Evolutionary conservation across 1,140 invertebrate species (phyloP), one percentile per base, ranked within the genome.

Genomic region (Lordiphosa stackelbergi): DNA sequence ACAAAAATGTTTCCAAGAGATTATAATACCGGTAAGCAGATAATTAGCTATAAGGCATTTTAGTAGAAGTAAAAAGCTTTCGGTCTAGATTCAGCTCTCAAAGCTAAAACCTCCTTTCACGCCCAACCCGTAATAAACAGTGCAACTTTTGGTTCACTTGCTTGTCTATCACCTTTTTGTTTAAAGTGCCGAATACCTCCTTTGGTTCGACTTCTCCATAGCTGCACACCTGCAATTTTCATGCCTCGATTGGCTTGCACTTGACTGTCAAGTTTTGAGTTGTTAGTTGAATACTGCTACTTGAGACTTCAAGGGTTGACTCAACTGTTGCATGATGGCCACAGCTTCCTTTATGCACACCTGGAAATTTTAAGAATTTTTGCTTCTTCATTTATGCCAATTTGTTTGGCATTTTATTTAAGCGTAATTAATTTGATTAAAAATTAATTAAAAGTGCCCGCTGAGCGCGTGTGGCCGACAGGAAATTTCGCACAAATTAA

Each of bases 241-340:
- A 65, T 58, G 69, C 73, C 56, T 66, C 56, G 59, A 60, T 78
- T 66, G 69, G 59, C 59, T 57, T 48, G 19, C 58, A 55, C 45
- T 77, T 42, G 11, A 34, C 12, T 37, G 35, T 62, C 40, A 48
- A 75, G 52, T 41, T 57, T 51, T 36, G 7, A 9, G 34, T 9
- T 35, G 38, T 19, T 16, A 22, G 24, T 13, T 28, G 42, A 11
- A 13, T 42, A 24, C 24, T 31, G n/a, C 2, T 24, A 47, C 6
- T 42, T 42, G 48, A 52, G 46, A 36, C 53, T 37, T 8, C 46
- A 28, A 54, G 36, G 43, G 40, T 69, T 31, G 47, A 31, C 43
- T 52, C 22, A 57, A 56, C 51, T 59, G 63, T 68, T 63, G 53
- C 69, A 59, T 19, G 66, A 34, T 56, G 41, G 49, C 36, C 36